A percentile compares a stretch with the other conserved stretches of the same genome.
phyloP scores from a whole-genome alignment of 2,797 vertebrate species.

The Oreochromis grahami region DNA sequence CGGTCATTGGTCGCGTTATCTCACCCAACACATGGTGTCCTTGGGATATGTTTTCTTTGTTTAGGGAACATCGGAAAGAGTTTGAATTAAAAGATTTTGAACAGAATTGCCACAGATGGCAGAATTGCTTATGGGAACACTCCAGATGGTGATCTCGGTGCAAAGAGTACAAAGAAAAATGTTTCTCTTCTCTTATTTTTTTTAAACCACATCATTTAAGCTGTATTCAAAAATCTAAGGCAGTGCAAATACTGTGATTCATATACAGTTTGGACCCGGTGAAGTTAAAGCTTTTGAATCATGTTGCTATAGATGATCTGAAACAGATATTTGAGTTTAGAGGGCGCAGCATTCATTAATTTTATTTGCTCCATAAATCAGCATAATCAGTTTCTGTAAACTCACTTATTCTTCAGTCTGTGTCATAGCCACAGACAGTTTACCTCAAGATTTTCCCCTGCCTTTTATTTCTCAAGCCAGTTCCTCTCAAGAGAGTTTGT shows the following conservation, averaged over 20 bases:
- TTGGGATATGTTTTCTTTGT: constrained; percentile 47
- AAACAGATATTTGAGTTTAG: not conserved
- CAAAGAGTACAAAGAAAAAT: constrained; percentile 16
- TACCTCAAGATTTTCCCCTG: not conserved
- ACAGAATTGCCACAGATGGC: constrained; percentile 55
- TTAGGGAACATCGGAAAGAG: constrained; percentile 6
- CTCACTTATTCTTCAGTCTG: not conserved
- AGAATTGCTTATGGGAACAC: constrained; percentile 24
- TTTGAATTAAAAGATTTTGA: constrained; percentile 39
- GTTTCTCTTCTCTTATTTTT: not conserved
- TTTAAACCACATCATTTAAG: not conserved
- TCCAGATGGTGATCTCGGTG: constrained; percentile 58
- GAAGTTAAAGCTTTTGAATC: constrained; percentile 1
- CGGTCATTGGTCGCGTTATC: constrained; percentile 41
- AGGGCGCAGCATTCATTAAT: constrained; percentile 25
- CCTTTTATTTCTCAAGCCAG: not conserved
- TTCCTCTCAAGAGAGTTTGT: not conserved
- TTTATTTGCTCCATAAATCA: constrained; percentile 10
- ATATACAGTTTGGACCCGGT: not conserved
- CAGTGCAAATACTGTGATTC: not conserved
- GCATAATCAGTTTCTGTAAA: not conserved
- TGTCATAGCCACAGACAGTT: not conserved
- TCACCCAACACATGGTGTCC: constrained; percentile 31
- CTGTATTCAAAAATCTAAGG: not conserved
- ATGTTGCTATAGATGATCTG: not conserved